These are phyloP conservation scores for Xestia rhomboidea DNA, from an alignment of 2,888 invertebrate species.

Conservation along the genomic window DNA sequence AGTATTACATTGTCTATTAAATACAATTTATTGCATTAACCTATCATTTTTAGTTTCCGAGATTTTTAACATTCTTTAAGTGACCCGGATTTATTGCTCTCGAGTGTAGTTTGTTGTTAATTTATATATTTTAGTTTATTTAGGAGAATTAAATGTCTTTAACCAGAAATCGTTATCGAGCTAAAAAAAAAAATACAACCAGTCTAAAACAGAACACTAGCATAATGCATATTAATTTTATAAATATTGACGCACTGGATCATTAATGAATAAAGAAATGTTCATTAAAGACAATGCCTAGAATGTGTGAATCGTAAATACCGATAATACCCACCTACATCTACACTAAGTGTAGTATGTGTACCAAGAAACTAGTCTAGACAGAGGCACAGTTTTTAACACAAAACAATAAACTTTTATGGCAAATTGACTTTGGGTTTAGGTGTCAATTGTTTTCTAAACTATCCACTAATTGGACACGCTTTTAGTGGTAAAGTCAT, in stretches of 20 bases:
- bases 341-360: background rate
- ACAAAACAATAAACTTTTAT: conserved; percentile 24
- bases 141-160: too few relatives aligned
- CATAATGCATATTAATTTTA: background rate
- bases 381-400: conserved; percentile 1
- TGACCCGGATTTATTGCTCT: too few relatives aligned
- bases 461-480: conserved; percentile 17
- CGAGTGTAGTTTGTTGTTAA: too few relatives aligned
- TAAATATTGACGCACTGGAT: conserved; percentile 1
- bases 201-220: background rate
- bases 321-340: background rate
- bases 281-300: conserved; percentile 7
- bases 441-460: conserved; percentile 52
- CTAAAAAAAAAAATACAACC: background rate
- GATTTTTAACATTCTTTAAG: too few relatives aligned
- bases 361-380: background rate
- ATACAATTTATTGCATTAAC: too few relatives aligned
- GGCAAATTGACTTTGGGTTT: conserved; percentile 24
- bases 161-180: background rate
- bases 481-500: conserved; percentile 40
- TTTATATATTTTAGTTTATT: too few relatives aligned
- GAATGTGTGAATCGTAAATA: conserved; percentile 2
- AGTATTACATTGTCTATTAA: too few relatives aligned
- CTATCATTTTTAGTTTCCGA: too few relatives aligned
- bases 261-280: conserved; percentile 18